Evolutionary conservation across 2,113 vertebrate species (phyloP).

Genomic region (Addax nasomaculatus): DNA sequence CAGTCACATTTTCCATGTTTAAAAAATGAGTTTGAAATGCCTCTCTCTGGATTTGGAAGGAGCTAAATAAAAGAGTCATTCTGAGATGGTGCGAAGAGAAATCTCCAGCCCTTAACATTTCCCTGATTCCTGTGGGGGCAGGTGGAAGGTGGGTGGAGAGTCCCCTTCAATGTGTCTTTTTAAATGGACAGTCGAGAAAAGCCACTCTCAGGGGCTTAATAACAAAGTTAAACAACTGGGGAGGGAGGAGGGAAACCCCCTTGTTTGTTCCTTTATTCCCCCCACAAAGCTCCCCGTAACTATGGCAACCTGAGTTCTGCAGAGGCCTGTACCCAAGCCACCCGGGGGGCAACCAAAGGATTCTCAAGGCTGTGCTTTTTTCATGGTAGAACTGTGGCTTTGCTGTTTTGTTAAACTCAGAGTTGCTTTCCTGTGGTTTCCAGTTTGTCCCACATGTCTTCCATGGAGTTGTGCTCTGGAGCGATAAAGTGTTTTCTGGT

Average conservation of each 20-base stretch:
- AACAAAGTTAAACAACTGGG: background rate
- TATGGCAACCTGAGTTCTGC: background rate
- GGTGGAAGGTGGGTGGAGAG: background rate
- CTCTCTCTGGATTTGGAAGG: background rate
- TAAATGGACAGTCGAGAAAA: background rate
- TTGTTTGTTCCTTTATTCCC: background rate
- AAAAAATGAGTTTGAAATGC: background rate
- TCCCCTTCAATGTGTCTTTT: background rate
- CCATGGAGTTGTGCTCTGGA: background rate
- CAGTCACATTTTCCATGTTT: background rate
- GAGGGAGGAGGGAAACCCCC: background rate
- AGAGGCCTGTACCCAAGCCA: fast-evolving
- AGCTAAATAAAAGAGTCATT: background rate
- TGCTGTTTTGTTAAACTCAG: background rate
- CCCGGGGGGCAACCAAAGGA: background rate
- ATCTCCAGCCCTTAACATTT: background rate
- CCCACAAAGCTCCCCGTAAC: background rate
- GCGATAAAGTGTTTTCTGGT: background rate
- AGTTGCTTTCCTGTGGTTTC: background rate
- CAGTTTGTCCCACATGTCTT: background rate
- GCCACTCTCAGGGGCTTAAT: background rate
- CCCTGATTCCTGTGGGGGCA: background rate
- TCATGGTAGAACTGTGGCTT: background rate
- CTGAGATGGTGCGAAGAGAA: background rate
- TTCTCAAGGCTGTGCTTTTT: background rate